phyloP scores from a whole-genome alignment of 2,888 invertebrate species.

The Dolomedes plantarius region DNA sequence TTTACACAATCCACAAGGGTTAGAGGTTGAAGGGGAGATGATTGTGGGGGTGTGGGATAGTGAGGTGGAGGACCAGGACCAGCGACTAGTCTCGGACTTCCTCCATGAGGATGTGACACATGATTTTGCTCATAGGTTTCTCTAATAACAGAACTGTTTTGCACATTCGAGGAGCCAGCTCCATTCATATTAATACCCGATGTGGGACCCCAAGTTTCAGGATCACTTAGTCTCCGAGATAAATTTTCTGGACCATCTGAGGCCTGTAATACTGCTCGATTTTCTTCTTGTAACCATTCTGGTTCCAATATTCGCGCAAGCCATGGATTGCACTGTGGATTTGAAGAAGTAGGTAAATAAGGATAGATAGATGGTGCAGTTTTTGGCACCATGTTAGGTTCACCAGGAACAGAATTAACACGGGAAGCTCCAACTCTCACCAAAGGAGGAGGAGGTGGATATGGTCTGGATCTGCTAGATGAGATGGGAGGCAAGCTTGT shows the following conservation, averaged over 20 bases:
- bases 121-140: slow-evolving; percentile 47
- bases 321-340: slow-evolving; percentile 53
- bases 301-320: slow-evolving; percentile 52
- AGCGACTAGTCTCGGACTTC: slow-evolving; percentile 61
- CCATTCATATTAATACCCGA: slow-evolving; percentile 44
- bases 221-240: slow-evolving; percentile 41
- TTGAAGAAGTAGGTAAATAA: slow-evolving; percentile 30
- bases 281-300: slow-evolving; percentile 55
- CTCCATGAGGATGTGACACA: slow-evolving; percentile 37
- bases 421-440: slow-evolving; percentile 49
- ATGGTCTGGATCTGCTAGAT: slow-evolving; percentile 42
- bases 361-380: slow-evolving; percentile 55
- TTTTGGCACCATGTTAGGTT: slow-evolving; percentile 56
- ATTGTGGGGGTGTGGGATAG: slow-evolving; percentile 71
- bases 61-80: slow-evolving; percentile 68
- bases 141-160: slow-evolving; percentile 25
- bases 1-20: slow-evolving; percentile 54
- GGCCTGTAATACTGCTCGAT: slow-evolving; percentile 26
- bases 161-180: slow-evolving; percentile 55
- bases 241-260: slow-evolving; percentile 49
- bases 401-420: slow-evolving; percentile 21
- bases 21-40: slow-evolving; percentile 67
- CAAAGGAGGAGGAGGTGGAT: slow-evolving; percentile 64
- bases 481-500: slow-evolving; percentile 37
- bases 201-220: slow-evolving; percentile 49